Evolutionary conservation across 2,797 vertebrate species (phyloP).

Genomic region (Bradypus variegatus): DNA sequence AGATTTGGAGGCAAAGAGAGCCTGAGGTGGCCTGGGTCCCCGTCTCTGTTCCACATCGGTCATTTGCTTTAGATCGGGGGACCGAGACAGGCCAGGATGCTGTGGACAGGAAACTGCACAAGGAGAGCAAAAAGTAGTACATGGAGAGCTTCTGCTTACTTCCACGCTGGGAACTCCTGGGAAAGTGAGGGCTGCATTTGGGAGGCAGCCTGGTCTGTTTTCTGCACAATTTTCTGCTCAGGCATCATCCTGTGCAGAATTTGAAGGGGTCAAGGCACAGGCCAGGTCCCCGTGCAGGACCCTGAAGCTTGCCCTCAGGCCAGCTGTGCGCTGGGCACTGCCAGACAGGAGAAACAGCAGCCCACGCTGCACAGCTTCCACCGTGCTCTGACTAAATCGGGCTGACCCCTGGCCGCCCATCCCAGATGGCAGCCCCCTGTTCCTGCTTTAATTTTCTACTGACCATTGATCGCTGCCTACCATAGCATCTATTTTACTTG

Average conservation of each 20-base stretch:
- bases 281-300: too few relatives aligned
- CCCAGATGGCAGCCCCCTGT: accelerated
- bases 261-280: neutral
- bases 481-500: accelerated
- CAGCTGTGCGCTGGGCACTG: accelerated
- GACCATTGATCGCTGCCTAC: accelerated
- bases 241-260: accelerated
- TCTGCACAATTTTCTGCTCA: accelerated
- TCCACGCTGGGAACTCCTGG: accelerated
- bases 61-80: accelerated
- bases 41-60: accelerated
- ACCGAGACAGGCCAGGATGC: accelerated
- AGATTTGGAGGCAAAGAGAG: neutral
- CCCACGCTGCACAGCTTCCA: accelerated
- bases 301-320: too few relatives aligned
- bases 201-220: accelerated
- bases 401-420: neutral
- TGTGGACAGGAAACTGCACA: accelerated
- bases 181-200: accelerated
- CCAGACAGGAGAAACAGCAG: neutral
- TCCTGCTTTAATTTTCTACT: neutral
- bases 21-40: accelerated
- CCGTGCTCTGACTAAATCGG: neutral
- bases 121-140: neutral
- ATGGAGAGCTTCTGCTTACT: accelerated